Conservation (phyloP, 2,113 vertebrate species). For the Petrocephalus microphthalmus region DNA sequence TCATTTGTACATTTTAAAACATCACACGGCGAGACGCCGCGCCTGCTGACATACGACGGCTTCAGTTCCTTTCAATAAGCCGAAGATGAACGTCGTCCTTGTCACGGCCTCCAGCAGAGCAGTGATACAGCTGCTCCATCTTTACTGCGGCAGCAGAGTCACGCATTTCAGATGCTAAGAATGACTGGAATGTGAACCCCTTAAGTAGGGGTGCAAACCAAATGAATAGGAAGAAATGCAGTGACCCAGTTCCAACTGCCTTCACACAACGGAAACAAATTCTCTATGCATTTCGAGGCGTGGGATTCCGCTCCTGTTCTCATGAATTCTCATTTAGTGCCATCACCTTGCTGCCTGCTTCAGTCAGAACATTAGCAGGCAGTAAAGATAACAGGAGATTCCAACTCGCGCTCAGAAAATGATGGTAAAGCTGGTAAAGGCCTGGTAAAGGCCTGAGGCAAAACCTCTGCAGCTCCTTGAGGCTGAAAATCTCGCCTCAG, state of each 20-base stretch:
- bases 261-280: neutral
- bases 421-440: neutral
- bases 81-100: neutral
- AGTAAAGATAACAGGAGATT: neutral
- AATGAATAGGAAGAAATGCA: neutral
- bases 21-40: neutral
- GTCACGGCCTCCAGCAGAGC: neutral
- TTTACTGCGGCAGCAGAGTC: neutral
- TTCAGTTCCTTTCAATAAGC: neutral
- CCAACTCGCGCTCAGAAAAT: neutral
- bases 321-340: neutral
- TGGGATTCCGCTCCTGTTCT: neutral
- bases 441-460: no score
- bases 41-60: no score
- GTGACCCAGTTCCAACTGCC: neutral
- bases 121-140: neutral
- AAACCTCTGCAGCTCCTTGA: no score
- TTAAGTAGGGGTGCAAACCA: neutral
- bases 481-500: neutral
- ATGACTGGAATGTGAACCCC: slow-evolving; percentile 3
- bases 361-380: neutral
- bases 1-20: neutral
- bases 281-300: neutral
- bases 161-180: neutral
- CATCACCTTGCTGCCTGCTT: neutral